phyloP scores from a whole-genome alignment of 2,113 vertebrate genomes.

The Isurus oxyrinchus region DNA sequence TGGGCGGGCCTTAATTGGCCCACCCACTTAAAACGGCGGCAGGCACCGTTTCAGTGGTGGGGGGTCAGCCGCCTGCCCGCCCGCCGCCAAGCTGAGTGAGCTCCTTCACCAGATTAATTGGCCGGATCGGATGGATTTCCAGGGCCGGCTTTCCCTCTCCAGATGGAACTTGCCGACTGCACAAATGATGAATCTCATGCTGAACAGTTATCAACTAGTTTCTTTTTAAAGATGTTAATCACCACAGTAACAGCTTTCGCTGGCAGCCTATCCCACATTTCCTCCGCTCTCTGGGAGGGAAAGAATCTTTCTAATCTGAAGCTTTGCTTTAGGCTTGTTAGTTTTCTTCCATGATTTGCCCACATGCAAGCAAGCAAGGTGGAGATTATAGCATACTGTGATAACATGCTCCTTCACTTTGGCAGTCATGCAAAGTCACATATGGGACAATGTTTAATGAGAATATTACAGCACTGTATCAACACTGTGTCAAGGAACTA shows the following conservation, averaged over 20 bases:
- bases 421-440: neutral
- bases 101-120: no score
- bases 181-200: neutral
- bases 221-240: neutral
- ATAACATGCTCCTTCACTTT: neutral
- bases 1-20: no score
- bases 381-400: neutral
- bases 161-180: neutral
- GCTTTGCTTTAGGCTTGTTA: neutral
- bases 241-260: neutral
- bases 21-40: no score
- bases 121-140: no score
- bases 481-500: neutral
- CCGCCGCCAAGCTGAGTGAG: no score
- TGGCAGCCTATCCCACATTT: neutral
- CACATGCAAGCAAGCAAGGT: neutral
- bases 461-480: neutral
- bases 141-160: no score
- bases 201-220: neutral
- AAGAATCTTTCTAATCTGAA: neutral
- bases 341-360: neutral
- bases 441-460: neutral
- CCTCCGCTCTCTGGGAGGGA: neutral
- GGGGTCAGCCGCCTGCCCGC: no score
- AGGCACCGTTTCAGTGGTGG: no score